phyloP scores from a whole-genome alignment of 2,113 vertebrate species.

The Brachyhypopomus occidentalis region DNA sequence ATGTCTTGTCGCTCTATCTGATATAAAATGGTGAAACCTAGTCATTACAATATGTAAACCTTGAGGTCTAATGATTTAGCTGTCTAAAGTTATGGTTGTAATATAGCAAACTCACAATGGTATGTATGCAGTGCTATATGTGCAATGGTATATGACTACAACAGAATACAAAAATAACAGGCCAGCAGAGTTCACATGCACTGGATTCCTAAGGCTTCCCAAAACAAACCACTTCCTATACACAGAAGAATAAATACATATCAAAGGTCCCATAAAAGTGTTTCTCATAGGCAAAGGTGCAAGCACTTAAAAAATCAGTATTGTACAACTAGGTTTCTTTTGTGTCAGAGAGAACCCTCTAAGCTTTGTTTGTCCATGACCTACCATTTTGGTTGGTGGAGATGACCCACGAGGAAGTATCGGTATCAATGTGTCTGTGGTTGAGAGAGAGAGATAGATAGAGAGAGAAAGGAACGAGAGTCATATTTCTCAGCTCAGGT shows the following conservation, averaged over 20 bases:
- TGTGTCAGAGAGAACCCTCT: not conserved
- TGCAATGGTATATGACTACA: too few relatives aligned
- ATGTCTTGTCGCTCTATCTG: not conserved
- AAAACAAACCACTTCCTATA: too few relatives aligned
- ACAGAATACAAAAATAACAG: not conserved
- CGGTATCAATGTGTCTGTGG: not conserved
- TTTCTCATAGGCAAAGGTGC: too few relatives aligned
- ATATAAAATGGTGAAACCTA: not conserved
- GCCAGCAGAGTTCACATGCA: not conserved
- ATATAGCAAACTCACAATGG: too few relatives aligned
- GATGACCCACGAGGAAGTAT: not conserved
- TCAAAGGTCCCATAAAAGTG: too few relatives aligned
- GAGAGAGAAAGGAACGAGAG: not conserved
- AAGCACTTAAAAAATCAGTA: not conserved
- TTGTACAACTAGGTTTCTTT: not conserved
- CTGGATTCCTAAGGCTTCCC: too few relatives aligned
- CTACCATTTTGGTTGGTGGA: not conserved
- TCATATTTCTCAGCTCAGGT: conserved; percentile 30
- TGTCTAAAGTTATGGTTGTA: too few relatives aligned
- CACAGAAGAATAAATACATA: too few relatives aligned
- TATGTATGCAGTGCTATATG: too few relatives aligned
- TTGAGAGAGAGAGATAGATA: not conserved
- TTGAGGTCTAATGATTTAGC: too few relatives aligned
- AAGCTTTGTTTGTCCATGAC: not conserved
- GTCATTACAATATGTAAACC: too few relatives aligned